Evolutionary conservation across 2,797 vertebrate genomes (phyloP), one percentile per base, ranked within the genome.

Genomic region (Halcyon badia): DNA sequence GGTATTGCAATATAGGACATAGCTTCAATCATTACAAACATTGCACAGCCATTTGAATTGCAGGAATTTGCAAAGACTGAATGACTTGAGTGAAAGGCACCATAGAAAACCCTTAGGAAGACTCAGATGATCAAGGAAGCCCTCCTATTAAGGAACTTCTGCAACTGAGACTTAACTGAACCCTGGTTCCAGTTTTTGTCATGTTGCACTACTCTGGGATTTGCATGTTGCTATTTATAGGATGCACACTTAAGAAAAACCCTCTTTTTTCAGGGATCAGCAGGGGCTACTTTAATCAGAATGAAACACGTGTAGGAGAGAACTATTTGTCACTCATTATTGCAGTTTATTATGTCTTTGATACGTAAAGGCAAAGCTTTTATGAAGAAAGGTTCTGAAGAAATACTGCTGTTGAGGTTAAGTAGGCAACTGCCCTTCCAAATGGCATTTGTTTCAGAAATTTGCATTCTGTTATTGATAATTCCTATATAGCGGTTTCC

Each of bases 281-380:
- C 78, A 88, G 82, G 76, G 39, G 48, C 51, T 91, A 80, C 71
- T 90, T 83, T 58, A 90, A 92, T 72, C 87, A 79, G 61, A 82
- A 72, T 5, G 17, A 95, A 91, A 68, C 28, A 39, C 33, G 87
- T 73, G 66, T 48, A 70, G 77, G 73, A 91, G 42, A 70, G 30
- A 88, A 78, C 58, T 65, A 33, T 80, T 68, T 84, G 70, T 82
- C 66, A 62, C 85, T 88, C 71, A 56, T 91, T 85, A 69, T 19
- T 77, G 71, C 58, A 65, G 56, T 88, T 91, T 85, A 56, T 77
- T 61, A 70, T 39, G 49, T 30, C 19, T 52, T 21, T 64, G 30
- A 44, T 7, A 11, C 2, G 33, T 62, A 82, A 58, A 26, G 28
- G 25, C 68, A 66, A 52, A 26, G 26, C 12, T 37, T 69, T 49